phyloP scores from a whole-genome alignment of 2,888 invertebrate genomes.

The Platycnemis pennipes region DNA sequence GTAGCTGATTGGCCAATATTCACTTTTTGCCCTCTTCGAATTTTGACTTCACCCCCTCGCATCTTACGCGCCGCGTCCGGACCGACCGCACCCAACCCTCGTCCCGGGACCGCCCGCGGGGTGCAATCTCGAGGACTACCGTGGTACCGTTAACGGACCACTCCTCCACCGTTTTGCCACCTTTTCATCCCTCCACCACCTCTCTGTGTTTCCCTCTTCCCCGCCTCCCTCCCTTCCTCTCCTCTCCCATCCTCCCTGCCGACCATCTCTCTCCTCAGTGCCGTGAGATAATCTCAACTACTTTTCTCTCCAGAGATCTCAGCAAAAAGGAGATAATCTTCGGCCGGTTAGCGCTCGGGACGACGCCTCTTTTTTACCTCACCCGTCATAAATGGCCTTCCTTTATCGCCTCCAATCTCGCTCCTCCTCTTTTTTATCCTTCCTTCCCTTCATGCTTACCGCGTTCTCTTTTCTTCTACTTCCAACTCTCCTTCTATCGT shows the following conservation, averaged over 20 bases:
- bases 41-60: neutral
- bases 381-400: neutral
- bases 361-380: neutral
- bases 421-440: neutral
- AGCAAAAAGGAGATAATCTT: conserved; percentile 8
- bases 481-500: too few species aligned
- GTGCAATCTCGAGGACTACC: neutral
- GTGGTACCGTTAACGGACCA: neutral
- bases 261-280: neutral
- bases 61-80: neutral
- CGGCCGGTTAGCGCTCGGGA: neutral
- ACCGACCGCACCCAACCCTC: neutral
- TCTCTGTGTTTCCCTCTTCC: neutral
- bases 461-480: too few species aligned
- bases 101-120: neutral
- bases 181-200: neutral
- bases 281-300: neutral
- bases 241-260: neutral
- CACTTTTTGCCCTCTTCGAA: neutral
- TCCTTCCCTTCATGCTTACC: neutral
- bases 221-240: neutral
- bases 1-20: neutral
- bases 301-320: neutral
- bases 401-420: neutral
- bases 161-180: neutral